Base-by-base conservation (phyloP, 2,888 invertebrate genomes). In the Acleris holmiana region DNA sequence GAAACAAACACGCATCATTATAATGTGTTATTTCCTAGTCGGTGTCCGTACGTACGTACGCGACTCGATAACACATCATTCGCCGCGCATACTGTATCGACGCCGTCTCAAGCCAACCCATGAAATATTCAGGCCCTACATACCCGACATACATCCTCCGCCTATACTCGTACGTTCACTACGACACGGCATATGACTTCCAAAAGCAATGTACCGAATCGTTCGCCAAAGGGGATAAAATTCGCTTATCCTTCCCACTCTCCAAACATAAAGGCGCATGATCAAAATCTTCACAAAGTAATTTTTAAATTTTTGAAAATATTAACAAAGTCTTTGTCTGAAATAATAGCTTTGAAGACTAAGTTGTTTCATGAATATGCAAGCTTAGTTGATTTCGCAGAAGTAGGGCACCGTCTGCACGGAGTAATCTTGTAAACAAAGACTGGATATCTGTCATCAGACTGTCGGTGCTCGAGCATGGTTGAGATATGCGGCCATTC, bases 41-140 rank as follows among this genome's bases (percentile, higher is more conserved):
- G 17, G 35, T 29, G 62, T 58, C 49, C 66, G 57, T 62, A 58
- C 51, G 44, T 58, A 60, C 58, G 59, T 58, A 58, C 63, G 57
- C 63, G 35, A 61, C 56, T 29, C 65, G 65, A 67, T 69, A 69
- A 65, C 68, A 53, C 66, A 69, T 70, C 61, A 70, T 66, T 53
- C 55, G 59, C 44, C 25, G 64, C 60, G 64, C 64, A 67, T 67
- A 65, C 53, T 63, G 61, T 66, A 67, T 68, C 64, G 66, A 57
- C 59, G 29, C 44, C 61, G 65, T 60, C 64, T 69, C 69, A 48
- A 64, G 69, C 61, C 67, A 50, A 23, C 44, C 55, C 57, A 71
- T 68, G 66, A 71, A 69, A 71, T 71, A 71, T 71, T 71, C 69
- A 71, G 53, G 44, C 55, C 65, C 54, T 58, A 60, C 51, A 66